Evolutionary conservation across 2,797 vertebrate genomes (phyloP).

Genomic region (Carapus acus): DNA sequence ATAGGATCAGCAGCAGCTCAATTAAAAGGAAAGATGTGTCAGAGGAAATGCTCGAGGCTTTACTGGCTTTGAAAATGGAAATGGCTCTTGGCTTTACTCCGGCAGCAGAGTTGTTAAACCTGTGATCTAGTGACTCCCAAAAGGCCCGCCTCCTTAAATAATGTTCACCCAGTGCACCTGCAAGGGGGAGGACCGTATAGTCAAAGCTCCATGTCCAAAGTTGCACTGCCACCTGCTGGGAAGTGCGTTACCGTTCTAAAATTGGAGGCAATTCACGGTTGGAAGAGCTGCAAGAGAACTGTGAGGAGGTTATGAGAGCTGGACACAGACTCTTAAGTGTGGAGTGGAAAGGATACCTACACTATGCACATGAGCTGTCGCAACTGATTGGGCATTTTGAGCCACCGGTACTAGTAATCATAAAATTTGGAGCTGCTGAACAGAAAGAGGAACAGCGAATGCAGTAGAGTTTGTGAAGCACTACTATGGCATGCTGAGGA

Average conservation of each 20-base stretch:
- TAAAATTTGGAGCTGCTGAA: too few relatives aligned
- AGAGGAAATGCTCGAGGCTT: constrained; percentile 15
- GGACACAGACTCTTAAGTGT: too few relatives aligned
- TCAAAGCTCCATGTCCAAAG: not conserved
- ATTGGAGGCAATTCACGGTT: too few relatives aligned
- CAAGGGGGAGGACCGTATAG: constrained; percentile 7
- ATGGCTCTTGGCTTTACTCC: constrained; percentile 10
- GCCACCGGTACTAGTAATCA: too few relatives aligned
- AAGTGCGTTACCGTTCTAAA: rapidly evolving
- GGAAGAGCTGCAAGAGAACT: too few relatives aligned
- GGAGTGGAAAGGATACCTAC: too few relatives aligned
- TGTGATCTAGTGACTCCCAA: constrained; percentile 33
- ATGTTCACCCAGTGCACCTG: constrained; percentile 39
- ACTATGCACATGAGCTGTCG: too few relatives aligned
- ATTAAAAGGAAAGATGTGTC: constrained; percentile 15
- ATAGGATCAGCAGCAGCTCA: not conserved
- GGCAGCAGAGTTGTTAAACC: not conserved
- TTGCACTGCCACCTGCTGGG: constrained; percentile 55
- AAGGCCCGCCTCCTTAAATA: constrained; percentile 17
- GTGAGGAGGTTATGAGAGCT: too few relatives aligned
- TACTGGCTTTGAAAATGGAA: constrained; percentile 17
- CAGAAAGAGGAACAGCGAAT: too few relatives aligned
- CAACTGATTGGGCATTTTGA: too few relatives aligned
- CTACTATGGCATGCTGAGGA: not conserved
- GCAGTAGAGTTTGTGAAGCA: too few relatives aligned